Evolutionary conservation across 2,113 vertebrate genomes (phyloP).

Genomic region (Oreocharis arfaki): DNA sequence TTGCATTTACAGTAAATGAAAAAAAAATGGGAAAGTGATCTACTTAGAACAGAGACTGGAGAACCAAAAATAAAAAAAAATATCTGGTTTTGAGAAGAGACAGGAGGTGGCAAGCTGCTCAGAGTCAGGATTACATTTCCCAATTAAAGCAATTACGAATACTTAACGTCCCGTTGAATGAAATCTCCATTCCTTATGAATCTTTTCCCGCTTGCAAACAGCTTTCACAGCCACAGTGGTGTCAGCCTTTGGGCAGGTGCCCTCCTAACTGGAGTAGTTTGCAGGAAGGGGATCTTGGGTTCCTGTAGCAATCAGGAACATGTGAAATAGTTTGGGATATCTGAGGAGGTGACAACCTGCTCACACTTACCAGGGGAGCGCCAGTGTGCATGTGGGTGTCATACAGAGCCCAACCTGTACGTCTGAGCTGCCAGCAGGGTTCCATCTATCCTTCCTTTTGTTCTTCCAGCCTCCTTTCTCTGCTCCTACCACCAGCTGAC

Average conservation of each 20-base stretch:
- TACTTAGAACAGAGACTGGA: background rate
- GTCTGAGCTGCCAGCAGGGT: background rate
- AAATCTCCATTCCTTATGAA: background rate
- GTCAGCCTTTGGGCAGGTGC: background rate
- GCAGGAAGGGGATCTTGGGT: background rate
- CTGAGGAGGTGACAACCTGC: background rate
- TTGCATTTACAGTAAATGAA: background rate
- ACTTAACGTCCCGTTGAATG: background rate
- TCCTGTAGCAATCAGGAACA: background rate
- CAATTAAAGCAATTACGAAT: background rate
- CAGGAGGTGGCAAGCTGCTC: background rate
- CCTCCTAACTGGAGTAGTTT: background rate
- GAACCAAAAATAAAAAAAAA: background rate
- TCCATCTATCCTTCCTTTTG: background rate
- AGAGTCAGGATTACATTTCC: background rate
- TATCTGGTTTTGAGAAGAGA: background rate
- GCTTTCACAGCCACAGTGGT: background rate
- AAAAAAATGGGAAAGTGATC: background rate
- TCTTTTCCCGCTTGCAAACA: background rate
- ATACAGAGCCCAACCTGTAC: background rate
- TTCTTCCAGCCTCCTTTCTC: background rate
- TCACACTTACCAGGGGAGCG: background rate
- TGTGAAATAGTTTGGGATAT: background rate
- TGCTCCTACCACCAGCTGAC: background rate
- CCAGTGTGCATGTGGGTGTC: fast-evolving